Evolutionary conservation across 1,140 invertebrate species (phyloP), one percentile per base, ranked within the genome.

Genomic region (Phocides pigmalion): DNA sequence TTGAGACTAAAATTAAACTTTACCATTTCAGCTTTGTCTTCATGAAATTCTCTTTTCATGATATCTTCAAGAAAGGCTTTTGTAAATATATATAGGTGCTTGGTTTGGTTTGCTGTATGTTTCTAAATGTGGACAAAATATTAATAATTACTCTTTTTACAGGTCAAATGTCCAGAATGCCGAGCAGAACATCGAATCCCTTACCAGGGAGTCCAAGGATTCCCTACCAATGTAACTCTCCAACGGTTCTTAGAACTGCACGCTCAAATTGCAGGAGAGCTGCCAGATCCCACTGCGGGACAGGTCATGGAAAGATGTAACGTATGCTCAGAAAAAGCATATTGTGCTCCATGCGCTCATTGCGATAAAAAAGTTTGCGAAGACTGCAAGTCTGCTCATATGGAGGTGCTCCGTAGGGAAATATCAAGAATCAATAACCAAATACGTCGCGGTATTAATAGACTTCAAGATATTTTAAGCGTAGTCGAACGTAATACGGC

Each of bases 161-260:
- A 96, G 94, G 97, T 99, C 39, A 99, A 99, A 94, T 99, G 98
- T 94, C 98, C 99, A 80, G 98, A 99, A 95, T 99, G 99, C 86
- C 94, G 98, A 59, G 97, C 98, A 49, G 98, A 99, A 93, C 98
- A 99, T 93, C 94, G 97, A 62, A 98, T 99, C 79, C 98, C 98
- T 37, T 98, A 98, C 90, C 97, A 98, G 92, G 98, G 98, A 22
- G 97, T 99, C 12, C 97, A 98, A 92, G 97, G 96, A 15, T 98
- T 98, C 89, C 98, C 98, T 37, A 98, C 97, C 71, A 99, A 99
- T 92, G 97, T 99, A 3, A 99, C 98, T 20, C 93, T 99, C 17
- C 97, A 98, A 89, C 93, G 98, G 47, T 99, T 99, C 91, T 93
- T 99, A 62, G 98, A 99, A 87, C 94, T 99, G 39, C 98, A 98